These are phyloP conservation scores for Subacronicta megacephala DNA, from an alignment of 2,888 invertebrate species.

Conservation along the genomic window DNA sequence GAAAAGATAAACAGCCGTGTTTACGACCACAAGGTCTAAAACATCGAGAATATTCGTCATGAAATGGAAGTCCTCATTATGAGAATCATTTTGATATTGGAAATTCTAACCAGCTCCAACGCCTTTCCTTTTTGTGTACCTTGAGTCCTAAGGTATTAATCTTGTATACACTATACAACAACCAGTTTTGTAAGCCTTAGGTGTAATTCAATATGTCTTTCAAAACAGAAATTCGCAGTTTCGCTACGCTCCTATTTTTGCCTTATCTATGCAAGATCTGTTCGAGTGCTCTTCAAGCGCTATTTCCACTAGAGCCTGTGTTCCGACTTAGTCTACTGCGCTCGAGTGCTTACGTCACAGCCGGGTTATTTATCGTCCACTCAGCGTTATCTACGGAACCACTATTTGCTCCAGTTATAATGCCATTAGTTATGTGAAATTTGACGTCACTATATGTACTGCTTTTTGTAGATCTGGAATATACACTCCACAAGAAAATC, in stretches of 20 bases:
- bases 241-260: not conserved
- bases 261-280: not conserved
- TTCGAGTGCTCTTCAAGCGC: not conserved
- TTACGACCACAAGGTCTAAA: too few relatives aligned
- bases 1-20: too few relatives aligned
- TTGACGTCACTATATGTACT: not conserved
- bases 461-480: not conserved
- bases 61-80: too few relatives aligned
- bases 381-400: constrained; percentile 29
- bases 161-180: too few relatives aligned
- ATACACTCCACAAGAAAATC: too few relatives aligned
- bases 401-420: constrained; percentile 22
- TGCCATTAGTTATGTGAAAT: constrained; percentile 14
- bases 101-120: too few relatives aligned
- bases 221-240: not conserved
- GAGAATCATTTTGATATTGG: too few relatives aligned
- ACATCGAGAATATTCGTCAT: too few relatives aligned
- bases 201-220: too few relatives aligned
- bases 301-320: constrained; percentile 15
- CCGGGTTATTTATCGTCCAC: constrained; percentile 24
- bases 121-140: too few relatives aligned
- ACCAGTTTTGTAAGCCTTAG: too few relatives aligned
- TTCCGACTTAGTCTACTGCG: constrained; percentile 2
- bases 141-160: too few relatives aligned
- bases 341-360: constrained; percentile 13